These are phyloP conservation scores for Scophthalmus maximus DNA, from an alignment of 2,113 vertebrate species.

Conservation along the genomic window DNA sequence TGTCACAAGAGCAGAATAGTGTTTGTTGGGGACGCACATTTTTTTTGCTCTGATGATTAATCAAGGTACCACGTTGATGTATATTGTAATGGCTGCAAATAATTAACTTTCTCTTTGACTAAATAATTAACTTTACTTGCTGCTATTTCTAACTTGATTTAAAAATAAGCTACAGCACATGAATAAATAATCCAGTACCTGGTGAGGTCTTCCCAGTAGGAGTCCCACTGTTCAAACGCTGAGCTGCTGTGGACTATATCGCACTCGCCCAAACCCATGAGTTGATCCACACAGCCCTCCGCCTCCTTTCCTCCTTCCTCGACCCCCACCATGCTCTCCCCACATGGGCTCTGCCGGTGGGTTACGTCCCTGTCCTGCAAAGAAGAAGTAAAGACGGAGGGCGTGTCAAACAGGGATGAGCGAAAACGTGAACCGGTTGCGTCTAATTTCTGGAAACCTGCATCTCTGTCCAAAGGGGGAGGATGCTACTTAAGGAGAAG, in stretches of 20 bases:
- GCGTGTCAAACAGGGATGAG: not conserved
- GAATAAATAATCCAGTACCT: slow-evolving; percentile 76
- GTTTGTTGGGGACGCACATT: too few relatives aligned
- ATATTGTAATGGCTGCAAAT: too few relatives aligned
- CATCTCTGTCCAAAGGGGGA: too few relatives aligned
- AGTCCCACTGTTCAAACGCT: slow-evolving; percentile 98
- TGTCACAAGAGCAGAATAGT: too few relatives aligned
- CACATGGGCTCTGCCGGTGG: slow-evolving; percentile 93
- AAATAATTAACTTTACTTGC: too few relatives aligned
- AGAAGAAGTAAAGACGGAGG: slow-evolving; percentile 23
- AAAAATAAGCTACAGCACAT: slow-evolving; percentile 3
- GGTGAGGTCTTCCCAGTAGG: slow-evolving; percentile 98
- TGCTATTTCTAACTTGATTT: slow-evolving; percentile 7
- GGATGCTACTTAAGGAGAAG: too few relatives aligned
- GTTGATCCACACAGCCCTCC: slow-evolving; percentile 89
- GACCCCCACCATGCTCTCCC: slow-evolving; percentile 88
- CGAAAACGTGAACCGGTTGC: not conserved
- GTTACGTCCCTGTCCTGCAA: slow-evolving; percentile 94
- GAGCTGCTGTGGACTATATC: slow-evolving; percentile 89
- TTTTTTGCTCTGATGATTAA: too few relatives aligned
- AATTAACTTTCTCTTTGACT: too few relatives aligned
- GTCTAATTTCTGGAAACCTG: not conserved
- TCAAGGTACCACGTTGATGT: too few relatives aligned
- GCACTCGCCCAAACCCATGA: slow-evolving; percentile 89
- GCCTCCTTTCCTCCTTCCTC: slow-evolving; percentile 93